Evolutionary conservation across 2,113 vertebrate genomes (phyloP), one percentile per base, ranked within the genome.

Genomic region (Platycercus adscitus): DNA sequence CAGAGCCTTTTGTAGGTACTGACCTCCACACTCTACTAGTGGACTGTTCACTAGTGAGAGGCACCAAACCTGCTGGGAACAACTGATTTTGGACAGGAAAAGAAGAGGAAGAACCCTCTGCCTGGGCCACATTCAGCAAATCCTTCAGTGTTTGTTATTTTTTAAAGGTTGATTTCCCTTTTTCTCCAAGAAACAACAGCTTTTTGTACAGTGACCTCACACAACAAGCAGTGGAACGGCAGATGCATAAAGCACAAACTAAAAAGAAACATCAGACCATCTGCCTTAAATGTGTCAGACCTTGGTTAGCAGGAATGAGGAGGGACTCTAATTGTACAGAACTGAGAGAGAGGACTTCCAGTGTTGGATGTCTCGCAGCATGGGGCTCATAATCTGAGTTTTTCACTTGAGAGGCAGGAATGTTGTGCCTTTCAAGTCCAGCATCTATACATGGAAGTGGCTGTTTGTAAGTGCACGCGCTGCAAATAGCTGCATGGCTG

Each of bases 401-500:
- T 83, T 39, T 35, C 49, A 28, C 18, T 71, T 76, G 6, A 73
- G 81, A 60, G 23, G 8, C 23, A 8, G 4, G 9, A 52, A n/a
- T 29, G 37, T 17, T 71, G 46, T 66, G 25, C 29, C 58, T 23
- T 70, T 77, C 8, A 23, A 53, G 55, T 12, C 41, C 7, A 0
- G 64, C 23, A 46, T 75, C 86, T 81, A 7, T 60, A 33, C 10
- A 2, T 64, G 68, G 64, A 52, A 73, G 47, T 43, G 60, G 63
- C 53, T 10, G 1, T 78, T 93, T 58, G 11, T 58, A 17, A 77
- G 71, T 14, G 75, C 19, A 9, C 24, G 2, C 12, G 37, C 78
- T 92, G 91, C 64, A 88, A 33, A 78, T 58, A 95, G 82, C 91
- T 93, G 69, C 61, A 9, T 64, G 69, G 46, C 92, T 90, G 71